Percentiles rank a stretch among this genome's conserved stretches.
Evolutionary conservation across 2,113 vertebrate genomes (phyloP).

Genomic region (Vicugna pacos): DNA sequence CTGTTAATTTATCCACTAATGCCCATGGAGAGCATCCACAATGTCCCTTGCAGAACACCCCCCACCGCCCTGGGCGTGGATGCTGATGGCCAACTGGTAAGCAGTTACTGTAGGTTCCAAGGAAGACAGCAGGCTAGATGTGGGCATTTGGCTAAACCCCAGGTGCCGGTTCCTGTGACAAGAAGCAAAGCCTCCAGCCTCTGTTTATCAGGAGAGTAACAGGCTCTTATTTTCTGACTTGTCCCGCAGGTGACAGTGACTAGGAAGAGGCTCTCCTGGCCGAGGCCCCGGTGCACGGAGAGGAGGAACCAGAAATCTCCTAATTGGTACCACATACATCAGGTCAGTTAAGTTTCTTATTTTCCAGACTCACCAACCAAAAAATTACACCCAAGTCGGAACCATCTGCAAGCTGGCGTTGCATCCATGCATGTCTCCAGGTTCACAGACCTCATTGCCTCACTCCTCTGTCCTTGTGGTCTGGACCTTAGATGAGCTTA

Average conservation of each 20-base stretch:
- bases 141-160: fast-evolving
- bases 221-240: conserved; percentile 13
- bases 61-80: neutral
- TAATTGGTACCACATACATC: conserved; percentile 73
- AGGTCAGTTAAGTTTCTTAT: conserved; percentile 62
- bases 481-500: neutral
- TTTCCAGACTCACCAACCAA: neutral
- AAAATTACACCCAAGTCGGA: neutral
- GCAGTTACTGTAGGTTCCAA: neutral
- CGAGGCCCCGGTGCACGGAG: neutral
- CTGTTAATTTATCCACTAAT: neutral
- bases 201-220: neutral
- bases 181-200: neutral
- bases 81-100: neutral
- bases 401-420: neutral
- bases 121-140: neutral
- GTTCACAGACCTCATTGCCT: neutral
- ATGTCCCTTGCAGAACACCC: neutral
- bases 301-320: conserved; percentile 59
- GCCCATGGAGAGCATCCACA: neutral
- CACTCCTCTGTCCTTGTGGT: fast-evolving
- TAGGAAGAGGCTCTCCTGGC: neutral
- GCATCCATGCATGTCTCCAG: neutral
- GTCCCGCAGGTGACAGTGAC: conserved; percentile 64
- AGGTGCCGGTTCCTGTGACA: neutral